phyloP scores from a whole-genome alignment of 1,140 invertebrate genomes.

The Aphelinus certus region DNA sequence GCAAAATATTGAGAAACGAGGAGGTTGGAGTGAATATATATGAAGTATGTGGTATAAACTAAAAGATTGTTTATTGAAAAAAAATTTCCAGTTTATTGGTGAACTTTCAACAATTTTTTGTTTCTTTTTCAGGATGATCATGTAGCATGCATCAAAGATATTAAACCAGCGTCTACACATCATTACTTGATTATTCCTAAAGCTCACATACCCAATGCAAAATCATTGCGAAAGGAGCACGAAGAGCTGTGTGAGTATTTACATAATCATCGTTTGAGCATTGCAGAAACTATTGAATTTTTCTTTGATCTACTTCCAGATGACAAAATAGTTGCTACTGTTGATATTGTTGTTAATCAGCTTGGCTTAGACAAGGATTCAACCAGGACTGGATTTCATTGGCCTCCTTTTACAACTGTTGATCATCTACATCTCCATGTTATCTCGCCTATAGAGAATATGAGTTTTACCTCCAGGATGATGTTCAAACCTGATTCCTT shows the following conservation, averaged over 20 bases:
- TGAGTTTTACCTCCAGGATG: conserved; percentile 73
- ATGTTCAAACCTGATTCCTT: conserved; percentile 80
- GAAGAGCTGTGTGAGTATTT: conserved; percentile 72
- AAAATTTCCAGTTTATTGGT: no score
- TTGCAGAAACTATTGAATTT: conserved; percentile 14
- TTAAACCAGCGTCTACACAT: conserved; percentile 81
- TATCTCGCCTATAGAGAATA: conserved; percentile 81
- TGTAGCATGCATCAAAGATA: conserved; percentile 83
- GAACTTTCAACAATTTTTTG: no score
- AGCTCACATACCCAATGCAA: conserved; percentile 79
- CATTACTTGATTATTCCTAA: conserved; percentile 86
- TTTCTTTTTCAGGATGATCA: conserved; percentile 78
- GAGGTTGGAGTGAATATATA: conserved; percentile 67
- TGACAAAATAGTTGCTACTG: conserved; percentile 70
- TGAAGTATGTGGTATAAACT: conserved; percentile 54
- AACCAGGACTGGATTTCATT: conserved; percentile 85
- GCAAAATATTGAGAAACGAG: conserved; percentile 73
- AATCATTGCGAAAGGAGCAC: conserved; percentile 72
- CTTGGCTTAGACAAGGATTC: conserved; percentile 67
- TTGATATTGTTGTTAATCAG: conserved; percentile 67
- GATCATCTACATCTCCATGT: conserved; percentile 88
- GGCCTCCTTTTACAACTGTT: conserved; percentile 88
- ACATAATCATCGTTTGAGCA: background rate
- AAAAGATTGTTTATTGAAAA: background rate
- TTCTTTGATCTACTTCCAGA: conserved; percentile 62